Evolutionary conservation across 2,888 invertebrate genomes (phyloP), one percentile per base, ranked within the genome.

Genomic region (Oxyteleia sp.): DNA sequence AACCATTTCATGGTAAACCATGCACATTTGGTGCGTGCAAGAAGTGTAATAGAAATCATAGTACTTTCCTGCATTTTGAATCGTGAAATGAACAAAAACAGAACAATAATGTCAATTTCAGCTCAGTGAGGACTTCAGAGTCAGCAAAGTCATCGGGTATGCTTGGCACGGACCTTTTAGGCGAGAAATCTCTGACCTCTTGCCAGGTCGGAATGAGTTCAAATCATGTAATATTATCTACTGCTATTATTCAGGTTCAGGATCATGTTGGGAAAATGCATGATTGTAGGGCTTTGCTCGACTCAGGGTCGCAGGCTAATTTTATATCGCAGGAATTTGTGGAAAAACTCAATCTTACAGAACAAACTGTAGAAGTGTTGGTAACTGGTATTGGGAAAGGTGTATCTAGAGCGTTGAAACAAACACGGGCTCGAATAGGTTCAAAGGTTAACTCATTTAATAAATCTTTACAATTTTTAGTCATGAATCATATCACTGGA

Each of bases 141-240:
- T 26, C 5, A 26, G 5, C 2, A 2, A 26, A 26, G 5, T 26
- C 26, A 26, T 26, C 26, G 26, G 5, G 26, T 2, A 5, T 4
- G 26, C 26, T 4, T 26, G 26, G 5, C 5, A 26, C 26, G 5
- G 5, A 26, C 26, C 2, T 26, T 26, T 26, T 26, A 5, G 5
- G 26, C 5, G 5, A 26, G 5, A 26, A 26, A 2, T 26, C 26
- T 26, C 26, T 26, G 4, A 26, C 26, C 5, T 26, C 26, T 5
- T 26, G 26, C 5, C 26, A 26, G 26, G 26, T 26, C 4, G 5
- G 26, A 26, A 26, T 5, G 5, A 26, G 16, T 16, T 47, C 47
- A 47, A 26, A 26, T 26, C 47, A 47, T 47, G 47, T 47, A 15
- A 15, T 47, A 47, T 47, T 47, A 15, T 47, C 47, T 3, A 47